Evolutionary conservation across 2,888 invertebrate genomes (phyloP).

Genomic region (Pharmacophagus antenor): DNA sequence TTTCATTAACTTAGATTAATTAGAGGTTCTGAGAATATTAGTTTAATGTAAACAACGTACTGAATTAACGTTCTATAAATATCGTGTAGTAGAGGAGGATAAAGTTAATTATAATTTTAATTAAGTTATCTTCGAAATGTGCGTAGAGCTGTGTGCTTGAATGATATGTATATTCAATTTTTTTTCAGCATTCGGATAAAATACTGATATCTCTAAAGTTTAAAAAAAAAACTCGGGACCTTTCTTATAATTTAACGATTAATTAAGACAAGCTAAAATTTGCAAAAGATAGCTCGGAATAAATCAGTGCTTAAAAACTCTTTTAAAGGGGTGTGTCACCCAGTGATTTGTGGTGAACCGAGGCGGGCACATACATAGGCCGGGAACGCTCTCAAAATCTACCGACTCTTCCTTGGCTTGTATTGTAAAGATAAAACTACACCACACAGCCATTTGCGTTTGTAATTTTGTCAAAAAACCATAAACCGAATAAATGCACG

Average conservation of each 20-base stretch:
- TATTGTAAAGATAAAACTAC: conserved; percentile 52
- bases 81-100: conserved; percentile 4
- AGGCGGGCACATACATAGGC: conserved; percentile 19
- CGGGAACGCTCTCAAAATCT: background rate
- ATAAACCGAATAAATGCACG: conserved; percentile 32
- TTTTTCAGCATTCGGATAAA: background rate
- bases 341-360: conserved; percentile 39
- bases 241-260: background rate
- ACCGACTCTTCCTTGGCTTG: conserved; percentile 40
- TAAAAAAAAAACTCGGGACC: background rate
- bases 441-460: conserved; percentile 32
- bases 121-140: conserved; percentile 8
- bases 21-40: conserved; percentile 15
- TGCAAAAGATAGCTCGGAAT: conserved; percentile 20
- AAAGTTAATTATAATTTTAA: conserved; percentile 22
- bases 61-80: conserved; percentile 23
- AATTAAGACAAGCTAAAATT: conserved; percentile 13
- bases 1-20: conserved; percentile 15
- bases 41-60: conserved; percentile 16
- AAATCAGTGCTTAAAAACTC: conserved; percentile 38
- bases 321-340: conserved; percentile 56
- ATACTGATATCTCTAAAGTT: background rate
- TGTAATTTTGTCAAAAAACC: conserved; percentile 36
- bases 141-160: background rate
- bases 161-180: background rate